phyloP scores from a whole-genome alignment of 2,888 invertebrate genomes.

The Uloborus plumipes region DNA sequence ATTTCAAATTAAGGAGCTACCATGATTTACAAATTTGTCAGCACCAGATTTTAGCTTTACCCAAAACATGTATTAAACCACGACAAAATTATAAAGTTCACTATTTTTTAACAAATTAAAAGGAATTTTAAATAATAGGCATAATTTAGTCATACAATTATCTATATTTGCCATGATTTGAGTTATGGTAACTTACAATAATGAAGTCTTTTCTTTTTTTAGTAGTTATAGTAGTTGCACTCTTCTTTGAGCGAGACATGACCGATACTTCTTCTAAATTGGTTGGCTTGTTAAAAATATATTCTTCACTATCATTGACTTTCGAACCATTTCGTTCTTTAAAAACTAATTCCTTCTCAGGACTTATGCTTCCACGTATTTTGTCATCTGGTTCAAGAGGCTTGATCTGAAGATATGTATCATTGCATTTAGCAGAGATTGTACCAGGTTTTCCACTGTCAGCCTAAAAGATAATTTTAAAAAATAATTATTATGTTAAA shows the following conservation, averaged over 20 bases:
- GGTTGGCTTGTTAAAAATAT: background rate
- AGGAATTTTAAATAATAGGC: background rate
- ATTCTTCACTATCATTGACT: background rate
- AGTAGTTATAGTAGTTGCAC: background rate
- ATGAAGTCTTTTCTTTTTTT: conserved; percentile 31
- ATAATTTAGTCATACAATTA: background rate
- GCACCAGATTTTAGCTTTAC: too few relatives aligned
- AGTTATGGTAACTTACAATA: conserved; percentile 23
- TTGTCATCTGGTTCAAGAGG: conserved; percentile 17
- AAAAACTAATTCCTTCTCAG: conserved; percentile 24
- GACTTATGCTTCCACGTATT: conserved; percentile 14
- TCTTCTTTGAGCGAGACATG: conserved; percentile 5
- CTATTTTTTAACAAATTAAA: background rate
- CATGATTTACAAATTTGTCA: too few relatives aligned
- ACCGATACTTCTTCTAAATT: conserved; percentile 3
- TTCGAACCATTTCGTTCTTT: conserved; percentile 18
- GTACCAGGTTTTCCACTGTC: conserved; percentile 48
- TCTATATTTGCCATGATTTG: background rate
- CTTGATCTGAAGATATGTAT: conserved; percentile 39
- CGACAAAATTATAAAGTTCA: too few relatives aligned
- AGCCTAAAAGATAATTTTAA: conserved; percentile 17
- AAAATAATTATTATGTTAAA: too few relatives aligned
- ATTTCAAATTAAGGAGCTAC: too few relatives aligned
- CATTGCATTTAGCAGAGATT: conserved; percentile 55
- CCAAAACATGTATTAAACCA: too few relatives aligned